These are phyloP conservation scores for Percina caprodes DNA, from an alignment of 2,113 vertebrate genomes.

Conservation along the genomic window DNA sequence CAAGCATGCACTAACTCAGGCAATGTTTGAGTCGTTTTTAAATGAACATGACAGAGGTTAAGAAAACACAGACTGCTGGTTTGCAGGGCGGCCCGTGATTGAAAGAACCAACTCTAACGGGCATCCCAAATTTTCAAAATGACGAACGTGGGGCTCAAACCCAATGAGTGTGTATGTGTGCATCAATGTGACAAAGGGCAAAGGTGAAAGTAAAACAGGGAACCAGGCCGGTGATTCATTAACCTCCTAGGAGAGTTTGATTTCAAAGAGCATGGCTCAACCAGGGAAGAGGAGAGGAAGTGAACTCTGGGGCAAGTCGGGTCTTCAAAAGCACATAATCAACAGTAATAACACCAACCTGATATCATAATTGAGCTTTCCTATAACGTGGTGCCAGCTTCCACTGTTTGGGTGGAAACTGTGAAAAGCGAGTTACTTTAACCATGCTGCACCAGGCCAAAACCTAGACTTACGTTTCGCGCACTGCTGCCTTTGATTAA, in stretches of 20 bases:
- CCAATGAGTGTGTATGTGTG: slow-evolving; percentile 19
- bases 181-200: slow-evolving; percentile 53
- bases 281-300: slow-evolving; percentile 66
- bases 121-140: slow-evolving; percentile 6
- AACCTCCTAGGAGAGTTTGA: slow-evolving; percentile 57
- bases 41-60: slow-evolving; percentile 58
- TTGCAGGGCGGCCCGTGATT: slow-evolving; percentile 8
- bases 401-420: slow-evolving; percentile 74
- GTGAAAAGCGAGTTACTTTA: slow-evolving; percentile 64
- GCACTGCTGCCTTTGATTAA: slow-evolving; percentile 73
- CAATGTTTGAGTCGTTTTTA: slow-evolving; percentile 36
- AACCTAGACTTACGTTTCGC: slow-evolving; percentile 68
- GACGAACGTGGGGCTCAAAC: not conserved
- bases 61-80: slow-evolving; percentile 44
- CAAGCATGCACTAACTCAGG: slow-evolving; percentile 13
- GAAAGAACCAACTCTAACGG: slow-evolving; percentile 15
- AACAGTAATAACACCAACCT: slow-evolving; percentile 83
- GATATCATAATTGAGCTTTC: slow-evolving; percentile 82
- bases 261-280: slow-evolving; percentile 74
- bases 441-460: slow-evolving; percentile 47
- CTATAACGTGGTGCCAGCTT: slow-evolving; percentile 73
- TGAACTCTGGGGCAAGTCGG: slow-evolving; percentile 70
- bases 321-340: slow-evolving; percentile 82
- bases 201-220: slow-evolving; percentile 55
- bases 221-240: slow-evolving; percentile 69